Conservation (phyloP, 2,797 vertebrate genomes). For the Menidia menidia region DNA sequence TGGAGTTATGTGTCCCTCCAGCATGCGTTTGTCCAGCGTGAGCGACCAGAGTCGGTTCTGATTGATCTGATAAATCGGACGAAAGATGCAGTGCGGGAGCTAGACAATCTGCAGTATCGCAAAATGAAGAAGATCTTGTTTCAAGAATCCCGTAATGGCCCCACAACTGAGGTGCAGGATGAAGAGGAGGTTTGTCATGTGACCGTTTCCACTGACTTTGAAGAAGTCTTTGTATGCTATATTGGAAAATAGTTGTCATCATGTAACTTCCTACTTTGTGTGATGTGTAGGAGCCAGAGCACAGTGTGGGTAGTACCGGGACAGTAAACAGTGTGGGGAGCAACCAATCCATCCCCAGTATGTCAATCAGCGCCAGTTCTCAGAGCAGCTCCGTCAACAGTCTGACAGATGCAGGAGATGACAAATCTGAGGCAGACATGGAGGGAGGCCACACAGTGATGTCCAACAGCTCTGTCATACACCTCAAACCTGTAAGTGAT, state of each 20-base stretch:
- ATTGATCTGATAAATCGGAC: constrained; percentile 98
- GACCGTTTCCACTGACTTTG: background rate
- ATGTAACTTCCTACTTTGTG: background rate
- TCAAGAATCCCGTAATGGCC: constrained; percentile 97
- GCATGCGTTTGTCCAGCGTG: constrained; percentile 97
- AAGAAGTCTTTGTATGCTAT: background rate
- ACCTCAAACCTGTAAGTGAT: constrained; percentile 90
- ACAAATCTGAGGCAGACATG: constrained; percentile 96
- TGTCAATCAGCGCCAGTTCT: constrained; percentile 99
- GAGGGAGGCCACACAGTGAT: constrained; percentile 98
- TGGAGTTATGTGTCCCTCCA: constrained; percentile 55
- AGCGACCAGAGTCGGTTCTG: constrained; percentile 94
- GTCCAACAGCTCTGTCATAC: constrained; percentile 98
- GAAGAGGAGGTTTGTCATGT: constrained; percentile 92
- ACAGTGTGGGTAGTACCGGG: constrained; percentile 90
- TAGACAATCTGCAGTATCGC: constrained; percentile 99
- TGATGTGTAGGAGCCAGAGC: constrained; percentile 89
- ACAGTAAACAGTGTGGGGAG: constrained; percentile 99
- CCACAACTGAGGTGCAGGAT: constrained; percentile 92
- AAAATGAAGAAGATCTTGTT: constrained; percentile 99
- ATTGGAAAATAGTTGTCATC: background rate
- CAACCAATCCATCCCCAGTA: constrained; percentile 99
- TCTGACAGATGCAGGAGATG: constrained; percentile 94
- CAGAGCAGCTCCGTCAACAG: constrained; percentile 99
- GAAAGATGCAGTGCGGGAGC: constrained; percentile 97